These are phyloP conservation scores for Cotesia chilonis DNA, from an alignment of 1,140 invertebrate genomes.

Conservation along the genomic window DNA sequence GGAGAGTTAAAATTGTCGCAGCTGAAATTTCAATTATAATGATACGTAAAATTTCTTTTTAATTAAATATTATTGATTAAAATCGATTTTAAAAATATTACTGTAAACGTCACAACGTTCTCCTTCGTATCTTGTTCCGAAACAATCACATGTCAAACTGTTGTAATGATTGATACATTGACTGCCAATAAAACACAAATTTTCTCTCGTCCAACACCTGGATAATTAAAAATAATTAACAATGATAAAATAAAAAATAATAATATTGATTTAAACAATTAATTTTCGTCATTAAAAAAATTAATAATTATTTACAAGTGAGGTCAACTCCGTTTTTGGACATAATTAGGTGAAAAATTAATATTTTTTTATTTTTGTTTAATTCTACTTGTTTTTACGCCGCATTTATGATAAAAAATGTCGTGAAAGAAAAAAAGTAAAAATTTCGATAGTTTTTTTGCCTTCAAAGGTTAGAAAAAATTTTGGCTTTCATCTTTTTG, in stretches of 20 bases:
- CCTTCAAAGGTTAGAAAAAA: too few species aligned
- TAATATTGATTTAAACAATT: neutral
- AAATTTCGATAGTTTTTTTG: too few species aligned
- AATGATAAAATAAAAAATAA: neutral
- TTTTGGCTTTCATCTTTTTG: too few species aligned
- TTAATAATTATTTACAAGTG: too few species aligned
- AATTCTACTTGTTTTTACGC: too few species aligned
- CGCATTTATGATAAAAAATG: too few species aligned
- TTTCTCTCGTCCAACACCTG: constrained; percentile 78
- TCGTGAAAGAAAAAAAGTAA: too few species aligned
- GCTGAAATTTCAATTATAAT: constrained; percentile 66
- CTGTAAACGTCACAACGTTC: constrained; percentile 89
- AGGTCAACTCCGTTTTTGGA: too few species aligned
- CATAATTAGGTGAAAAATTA: too few species aligned
- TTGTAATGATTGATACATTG: constrained; percentile 90
- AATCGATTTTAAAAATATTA: constrained; percentile 63
- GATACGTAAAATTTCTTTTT: constrained; percentile 9
- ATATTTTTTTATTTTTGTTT: too few species aligned
- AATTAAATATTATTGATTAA: neutral
- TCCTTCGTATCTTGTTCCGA: constrained; percentile 90
- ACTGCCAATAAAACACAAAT: constrained; percentile 84
- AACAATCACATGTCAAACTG: constrained; percentile 87
- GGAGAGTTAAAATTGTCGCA: constrained; percentile 84
- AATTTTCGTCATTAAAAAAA: too few species aligned
- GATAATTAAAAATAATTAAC: constrained; percentile 27